Conservation (phyloP, 2,113 vertebrate species). For the Phrynosoma blainvillii region DNA sequence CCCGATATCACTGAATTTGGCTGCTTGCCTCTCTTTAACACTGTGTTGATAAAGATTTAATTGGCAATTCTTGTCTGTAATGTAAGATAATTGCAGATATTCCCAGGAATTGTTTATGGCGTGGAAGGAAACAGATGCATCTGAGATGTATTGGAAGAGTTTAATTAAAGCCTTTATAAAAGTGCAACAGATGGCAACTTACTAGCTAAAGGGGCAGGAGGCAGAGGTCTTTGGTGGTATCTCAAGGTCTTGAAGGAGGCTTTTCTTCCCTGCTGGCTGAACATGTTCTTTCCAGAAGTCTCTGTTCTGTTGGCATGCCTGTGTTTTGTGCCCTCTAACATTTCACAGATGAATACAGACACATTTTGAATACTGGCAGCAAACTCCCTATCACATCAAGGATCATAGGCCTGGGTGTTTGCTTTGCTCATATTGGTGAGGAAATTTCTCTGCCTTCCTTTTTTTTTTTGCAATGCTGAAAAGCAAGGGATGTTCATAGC, state of each 20-base stretch:
- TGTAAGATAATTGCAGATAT: constrained; percentile 65
- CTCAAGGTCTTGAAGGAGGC: background rate
- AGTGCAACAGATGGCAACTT: constrained; percentile 56
- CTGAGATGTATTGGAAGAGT: constrained; percentile 53
- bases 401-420: background rate
- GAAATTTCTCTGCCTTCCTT: background rate
- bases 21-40: constrained; percentile 55
- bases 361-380: background rate
- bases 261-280: constrained; percentile 17
- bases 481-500: background rate
- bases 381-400: background rate
- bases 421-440: background rate
- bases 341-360: background rate
- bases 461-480: background rate
- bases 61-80: constrained; percentile 67
- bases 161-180: constrained; percentile 52
- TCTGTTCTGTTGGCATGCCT: background rate
- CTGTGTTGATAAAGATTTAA: constrained; percentile 64
- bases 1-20: constrained; percentile 42
- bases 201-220: constrained; percentile 16
- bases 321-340: background rate
- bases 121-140: constrained; percentile 45
- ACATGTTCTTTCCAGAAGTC: background rate
- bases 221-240: background rate
- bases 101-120: constrained; percentile 54